Conservation (phyloP, 92 coral and sea anemone species). For the Isaurus tuberculatus region DNA sequence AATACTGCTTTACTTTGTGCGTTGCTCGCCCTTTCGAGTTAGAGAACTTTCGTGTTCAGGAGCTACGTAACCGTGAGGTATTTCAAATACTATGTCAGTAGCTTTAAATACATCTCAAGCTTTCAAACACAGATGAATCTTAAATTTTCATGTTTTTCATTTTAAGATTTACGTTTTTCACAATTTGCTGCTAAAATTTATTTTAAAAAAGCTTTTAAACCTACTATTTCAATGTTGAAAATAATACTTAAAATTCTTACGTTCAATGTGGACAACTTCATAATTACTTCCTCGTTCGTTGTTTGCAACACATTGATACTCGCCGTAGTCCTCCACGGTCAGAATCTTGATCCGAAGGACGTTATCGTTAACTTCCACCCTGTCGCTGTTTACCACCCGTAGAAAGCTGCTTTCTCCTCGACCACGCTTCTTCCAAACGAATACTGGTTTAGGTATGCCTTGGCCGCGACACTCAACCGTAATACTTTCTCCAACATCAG, state of each 20-base stretch:
- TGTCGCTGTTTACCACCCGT: neutral
- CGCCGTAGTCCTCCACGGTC: constrained; percentile 49
- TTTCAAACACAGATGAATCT: too few species aligned
- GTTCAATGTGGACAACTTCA: constrained; percentile 3
- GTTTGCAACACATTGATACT: constrained; percentile 74
- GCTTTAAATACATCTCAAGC: too few species aligned
- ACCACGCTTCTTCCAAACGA: constrained; percentile 28
- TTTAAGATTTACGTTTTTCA: neutral
- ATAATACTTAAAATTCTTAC: constrained; percentile 9
- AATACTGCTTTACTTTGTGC: too few species aligned
- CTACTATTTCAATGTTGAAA: neutral
- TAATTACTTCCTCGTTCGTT: constrained; percentile 52
- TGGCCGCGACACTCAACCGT: neutral
- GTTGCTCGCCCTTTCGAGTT: too few species aligned
- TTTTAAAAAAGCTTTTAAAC: too few species aligned
- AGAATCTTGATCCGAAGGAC: constrained; percentile 35
- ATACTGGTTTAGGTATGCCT: constrained; percentile 17
- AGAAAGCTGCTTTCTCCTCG: neutral
- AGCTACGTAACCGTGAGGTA: too few species aligned
- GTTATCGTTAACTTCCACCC: neutral
- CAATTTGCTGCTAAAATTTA: too few species aligned
- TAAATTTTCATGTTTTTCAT: too few species aligned
- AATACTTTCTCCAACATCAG: constrained; percentile 5
- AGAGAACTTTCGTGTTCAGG: too few species aligned
- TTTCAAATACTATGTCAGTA: too few species aligned